Base-by-base conservation (phyloP, 1,140 invertebrate genomes). In the Spodoptera frugiperda region DNA sequence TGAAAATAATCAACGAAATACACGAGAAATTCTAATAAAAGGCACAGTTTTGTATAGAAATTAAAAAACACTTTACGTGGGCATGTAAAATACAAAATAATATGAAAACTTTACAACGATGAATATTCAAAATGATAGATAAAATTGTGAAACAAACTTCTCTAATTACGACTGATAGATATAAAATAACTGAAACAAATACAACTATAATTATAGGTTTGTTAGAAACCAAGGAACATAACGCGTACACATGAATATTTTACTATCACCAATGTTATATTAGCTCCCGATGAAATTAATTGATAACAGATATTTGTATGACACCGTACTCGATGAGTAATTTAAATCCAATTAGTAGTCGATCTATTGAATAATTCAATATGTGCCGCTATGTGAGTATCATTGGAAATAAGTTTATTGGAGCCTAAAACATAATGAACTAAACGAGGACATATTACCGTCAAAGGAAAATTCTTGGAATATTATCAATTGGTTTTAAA, bases 361-460 rank as follows among this genome's bases (percentile, higher is more conserved):
- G 63, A 65, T 67, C 15, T 25, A 67, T 48, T 67, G 63, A 48
- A 67, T 67, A 49, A 67, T 49, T 67, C 46, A 67, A 67, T 65
- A 65, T 8, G 12, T 14, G n/a, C 51, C n/a, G 44, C 8, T 19
- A 6, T n/a, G 9, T 19, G 17, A 17, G 19, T n/a, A n/a, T 49
- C 19, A 25, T 48, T 21, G 6, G 10, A 17, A 14, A 19, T 44
- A 12, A 25, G 19, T 48, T 21, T 6, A 49, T 49, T 67, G 21
- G 21, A 46, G 9, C 39, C 21, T 10, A 25, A 21, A 59, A 15
- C 25, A 14, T 25, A 3, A 30, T 14, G 12, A 6, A 25, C 30
- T 2, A 39, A 33, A 17, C 30, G 15, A 12, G 30, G n/a, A 39
- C n/a, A 15, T 17, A 19, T 19, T 17, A 53, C 15, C 15, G 3